Evolutionary conservation across 2,797 vertebrate genomes (phyloP).

Genomic region (Otolemur crassicaudatus): DNA sequence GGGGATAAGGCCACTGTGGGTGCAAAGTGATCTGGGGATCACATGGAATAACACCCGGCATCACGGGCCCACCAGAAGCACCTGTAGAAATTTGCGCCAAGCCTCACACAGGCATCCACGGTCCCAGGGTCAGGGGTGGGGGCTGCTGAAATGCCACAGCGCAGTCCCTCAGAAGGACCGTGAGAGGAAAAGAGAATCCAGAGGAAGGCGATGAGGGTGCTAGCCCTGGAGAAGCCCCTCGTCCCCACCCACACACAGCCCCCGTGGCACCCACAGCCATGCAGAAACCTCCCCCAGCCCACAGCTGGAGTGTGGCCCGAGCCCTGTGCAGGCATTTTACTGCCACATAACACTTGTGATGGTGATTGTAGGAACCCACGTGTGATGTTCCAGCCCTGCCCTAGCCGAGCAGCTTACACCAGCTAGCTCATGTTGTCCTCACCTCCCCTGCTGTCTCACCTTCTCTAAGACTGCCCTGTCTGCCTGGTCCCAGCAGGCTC

Average conservation of each 20-base stretch:
- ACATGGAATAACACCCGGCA: accelerated
- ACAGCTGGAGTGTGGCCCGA: too few relatives aligned
- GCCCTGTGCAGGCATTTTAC: too few relatives aligned
- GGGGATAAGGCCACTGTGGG: accelerated
- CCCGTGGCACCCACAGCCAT: neutral
- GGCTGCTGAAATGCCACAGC: neutral
- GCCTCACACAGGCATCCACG: accelerated
- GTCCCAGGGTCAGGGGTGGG: neutral
- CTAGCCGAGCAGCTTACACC: neutral
- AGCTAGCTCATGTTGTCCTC: neutral
- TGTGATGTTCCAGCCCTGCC: neutral
- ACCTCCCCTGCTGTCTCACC: too few relatives aligned
- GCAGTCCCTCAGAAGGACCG: too few relatives aligned
- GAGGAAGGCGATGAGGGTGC: neutral
- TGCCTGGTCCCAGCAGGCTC: neutral
- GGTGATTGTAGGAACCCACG: neutral
- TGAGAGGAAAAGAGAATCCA: neutral
- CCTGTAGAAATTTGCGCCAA: neutral
- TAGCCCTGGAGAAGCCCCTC: neutral
- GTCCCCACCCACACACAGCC: neutral
- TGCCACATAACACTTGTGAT: accelerated
- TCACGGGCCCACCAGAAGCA: neutral
- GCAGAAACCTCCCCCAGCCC: too few relatives aligned
- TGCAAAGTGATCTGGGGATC: neutral
- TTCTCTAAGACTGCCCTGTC: neutral